These are phyloP conservation scores for Arbacia lixula DNA, from an alignment of 53 echinoderm and acorn worm species.

Conservation along the genomic window DNA sequence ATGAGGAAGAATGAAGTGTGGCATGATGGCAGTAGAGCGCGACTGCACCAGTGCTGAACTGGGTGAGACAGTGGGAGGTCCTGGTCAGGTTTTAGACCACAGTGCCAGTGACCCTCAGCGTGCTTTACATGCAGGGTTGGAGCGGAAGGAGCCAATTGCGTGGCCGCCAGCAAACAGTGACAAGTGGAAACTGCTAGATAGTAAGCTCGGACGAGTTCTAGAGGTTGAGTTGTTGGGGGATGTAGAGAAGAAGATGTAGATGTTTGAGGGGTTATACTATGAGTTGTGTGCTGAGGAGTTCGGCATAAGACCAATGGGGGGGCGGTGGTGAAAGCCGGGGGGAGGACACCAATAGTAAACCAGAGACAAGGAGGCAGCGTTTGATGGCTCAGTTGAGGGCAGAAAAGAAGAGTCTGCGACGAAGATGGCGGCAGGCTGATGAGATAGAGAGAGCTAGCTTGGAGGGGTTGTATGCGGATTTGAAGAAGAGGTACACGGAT, in stretches of 20 bases:
- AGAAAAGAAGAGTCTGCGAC: slow-evolving; percentile 28
- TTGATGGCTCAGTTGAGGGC: slow-evolving; percentile 39
- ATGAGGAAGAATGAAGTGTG: slow-evolving; percentile 6
- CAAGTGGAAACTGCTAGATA: slow-evolving; percentile 15
- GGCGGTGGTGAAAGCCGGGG: not conserved
- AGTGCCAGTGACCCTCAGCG: slow-evolving; percentile 21
- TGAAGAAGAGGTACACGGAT: slow-evolving; percentile 41
- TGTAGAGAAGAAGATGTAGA: slow-evolving; percentile 16
- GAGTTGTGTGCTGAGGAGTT: slow-evolving; percentile 25
- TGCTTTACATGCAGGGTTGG: slow-evolving; percentile 15
- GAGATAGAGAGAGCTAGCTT: slow-evolving; percentile 21
- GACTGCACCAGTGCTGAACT: not conserved
- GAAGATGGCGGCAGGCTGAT: slow-evolving; percentile 31
- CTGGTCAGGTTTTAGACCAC: slow-evolving; percentile 25
- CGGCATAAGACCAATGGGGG: slow-evolving; percentile 3
- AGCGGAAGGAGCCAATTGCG: slow-evolving; percentile 32
- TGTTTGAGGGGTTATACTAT: slow-evolving; percentile 16
- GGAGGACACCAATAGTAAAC: not conserved
- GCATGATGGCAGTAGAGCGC: slow-evolving; percentile 12
- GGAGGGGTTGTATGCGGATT: slow-evolving; percentile 20
- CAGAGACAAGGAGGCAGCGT: slow-evolving; percentile 34
- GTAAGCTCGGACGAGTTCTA: not conserved
- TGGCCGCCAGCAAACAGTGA: slow-evolving; percentile 18
- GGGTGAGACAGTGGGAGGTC: slow-evolving; percentile 26
- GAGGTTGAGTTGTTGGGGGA: slow-evolving; percentile 9